Conservation (phyloP, 2,888 invertebrate genomes). For the Hecatera dysodea region DNA sequence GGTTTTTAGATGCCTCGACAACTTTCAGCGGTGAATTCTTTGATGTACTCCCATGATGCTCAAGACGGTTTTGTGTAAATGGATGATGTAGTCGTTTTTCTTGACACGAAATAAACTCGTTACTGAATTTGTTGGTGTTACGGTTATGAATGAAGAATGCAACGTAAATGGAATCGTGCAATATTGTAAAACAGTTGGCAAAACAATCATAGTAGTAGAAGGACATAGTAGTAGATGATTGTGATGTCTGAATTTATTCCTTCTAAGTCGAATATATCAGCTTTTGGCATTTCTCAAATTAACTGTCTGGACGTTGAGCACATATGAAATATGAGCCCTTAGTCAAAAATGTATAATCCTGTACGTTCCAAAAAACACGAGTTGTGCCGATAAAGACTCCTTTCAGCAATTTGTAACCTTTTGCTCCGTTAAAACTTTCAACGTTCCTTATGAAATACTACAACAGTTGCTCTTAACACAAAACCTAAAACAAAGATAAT, state of each 20-base stretch:
- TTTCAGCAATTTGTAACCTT: not conserved
- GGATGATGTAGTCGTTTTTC: conserved; percentile 8
- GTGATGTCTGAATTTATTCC: too few species aligned
- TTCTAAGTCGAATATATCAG: too few species aligned
- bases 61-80: conserved; percentile 28
- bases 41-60: conserved; percentile 28
- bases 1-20: conserved; percentile 38
- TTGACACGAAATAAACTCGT: not conserved
- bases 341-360: not conserved
- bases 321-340: not conserved
- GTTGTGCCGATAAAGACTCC: not conserved
- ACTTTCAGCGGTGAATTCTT: conserved; percentile 39
- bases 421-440: conserved; percentile 9
- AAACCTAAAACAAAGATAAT: conserved; percentile 21
- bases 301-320: not conserved
- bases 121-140: conserved; percentile 10
- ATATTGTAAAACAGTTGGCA: not conserved
- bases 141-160: not conserved
- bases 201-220: too few species aligned
- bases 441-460: conserved; percentile 11
- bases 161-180: not conserved
- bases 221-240: too few species aligned
- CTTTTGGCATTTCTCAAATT: not conserved
- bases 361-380: not conserved
- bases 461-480: conserved; percentile 15